phyloP scores from a whole-genome alignment of 2,797 vertebrate genomes.

The Chromobotia macracanthus region DNA sequence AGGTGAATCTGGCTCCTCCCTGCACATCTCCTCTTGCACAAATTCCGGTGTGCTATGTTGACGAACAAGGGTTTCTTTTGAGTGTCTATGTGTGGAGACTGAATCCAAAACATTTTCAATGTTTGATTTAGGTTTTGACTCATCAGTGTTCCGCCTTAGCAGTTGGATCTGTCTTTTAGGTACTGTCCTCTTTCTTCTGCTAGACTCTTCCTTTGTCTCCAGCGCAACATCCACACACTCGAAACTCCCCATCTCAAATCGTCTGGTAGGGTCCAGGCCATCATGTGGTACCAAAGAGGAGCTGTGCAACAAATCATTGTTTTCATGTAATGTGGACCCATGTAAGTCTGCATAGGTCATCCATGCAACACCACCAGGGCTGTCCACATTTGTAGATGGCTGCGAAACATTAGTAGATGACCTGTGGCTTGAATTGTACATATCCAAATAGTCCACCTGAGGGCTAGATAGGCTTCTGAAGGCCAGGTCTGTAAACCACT shows the following conservation, averaged over 20 bases:
- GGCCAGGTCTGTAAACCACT: conserved; percentile 81
- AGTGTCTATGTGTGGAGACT: conserved; percentile 61
- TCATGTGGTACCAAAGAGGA: conserved; percentile 62
- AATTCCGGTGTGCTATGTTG: conserved; percentile 77
- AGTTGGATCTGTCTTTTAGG: conserved; percentile 95
- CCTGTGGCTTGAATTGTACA: conserved; percentile 84
- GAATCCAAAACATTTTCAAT: conserved; percentile 72
- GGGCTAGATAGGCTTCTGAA: conserved; percentile 81
- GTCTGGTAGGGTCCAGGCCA: conserved; percentile 67
- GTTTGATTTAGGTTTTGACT: conserved; percentile 75
- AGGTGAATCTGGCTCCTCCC: conserved; percentile 56
- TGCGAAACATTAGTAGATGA: conserved; percentile 81
- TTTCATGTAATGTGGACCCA: conserved; percentile 72
- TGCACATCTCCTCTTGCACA: conserved; percentile 64
- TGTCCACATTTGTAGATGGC: conserved; percentile 80
- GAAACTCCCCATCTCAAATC: conserved; percentile 79
- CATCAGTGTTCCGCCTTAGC: conserved; percentile 80
- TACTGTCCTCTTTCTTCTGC: conserved; percentile 84
- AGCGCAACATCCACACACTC: conserved; percentile 90
- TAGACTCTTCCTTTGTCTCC: conserved; percentile 79
- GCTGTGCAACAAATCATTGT: conserved; percentile 68
- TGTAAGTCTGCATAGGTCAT: conserved; percentile 77
- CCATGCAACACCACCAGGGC: conserved; percentile 78
- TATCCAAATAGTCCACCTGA: conserved; percentile 80
- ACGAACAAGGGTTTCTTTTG: conserved; percentile 70